Evolutionary conservation across 1,140 invertebrate genomes (phyloP).

Genomic region (Cydia fagiglandana): DNA sequence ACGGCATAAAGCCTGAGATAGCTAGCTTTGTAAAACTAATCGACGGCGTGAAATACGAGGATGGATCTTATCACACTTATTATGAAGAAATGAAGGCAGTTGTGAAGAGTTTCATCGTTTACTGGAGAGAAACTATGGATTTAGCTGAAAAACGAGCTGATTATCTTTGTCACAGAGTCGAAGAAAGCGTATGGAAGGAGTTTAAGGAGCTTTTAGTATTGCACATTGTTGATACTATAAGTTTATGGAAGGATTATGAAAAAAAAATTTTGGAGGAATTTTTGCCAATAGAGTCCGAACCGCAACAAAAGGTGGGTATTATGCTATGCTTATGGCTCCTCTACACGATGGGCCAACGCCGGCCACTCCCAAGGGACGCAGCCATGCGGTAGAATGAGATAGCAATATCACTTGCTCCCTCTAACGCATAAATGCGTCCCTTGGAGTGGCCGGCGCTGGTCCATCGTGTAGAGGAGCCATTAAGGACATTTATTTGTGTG

Average conservation of each 20-base stretch:
- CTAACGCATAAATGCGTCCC: too few relatives aligned
- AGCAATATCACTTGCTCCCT: too few relatives aligned
- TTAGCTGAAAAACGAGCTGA: conserved; percentile 50
- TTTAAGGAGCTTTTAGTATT: conserved; percentile 42
- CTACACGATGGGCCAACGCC: too few relatives aligned
- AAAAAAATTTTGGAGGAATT: conserved; percentile 49
- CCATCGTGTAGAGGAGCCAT: too few relatives aligned
- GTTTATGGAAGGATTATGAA: conserved; percentile 46
- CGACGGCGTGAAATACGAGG: conserved; percentile 43
- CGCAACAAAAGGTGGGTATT: conserved; percentile 39
- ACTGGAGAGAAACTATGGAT: conserved; percentile 50
- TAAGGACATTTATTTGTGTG: too few relatives aligned
- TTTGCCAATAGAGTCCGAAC: conserved; percentile 41
- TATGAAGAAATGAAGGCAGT: conserved; percentile 57
- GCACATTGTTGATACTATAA: conserved; percentile 48
- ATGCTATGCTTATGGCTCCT: too few relatives aligned
- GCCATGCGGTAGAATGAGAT: too few relatives aligned
- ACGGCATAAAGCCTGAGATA: conserved; percentile 43
- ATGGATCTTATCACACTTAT: conserved; percentile 50
- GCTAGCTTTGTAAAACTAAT: conserved; percentile 48
- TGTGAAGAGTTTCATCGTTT: conserved; percentile 50
- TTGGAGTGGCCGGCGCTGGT: too few relatives aligned
- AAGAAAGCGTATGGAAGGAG: conserved; percentile 32
- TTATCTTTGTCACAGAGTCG: conserved; percentile 41
- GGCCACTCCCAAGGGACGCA: too few relatives aligned